phyloP scores from a whole-genome alignment of 2,888 invertebrate species.

The Alsophila aescularia region DNA sequence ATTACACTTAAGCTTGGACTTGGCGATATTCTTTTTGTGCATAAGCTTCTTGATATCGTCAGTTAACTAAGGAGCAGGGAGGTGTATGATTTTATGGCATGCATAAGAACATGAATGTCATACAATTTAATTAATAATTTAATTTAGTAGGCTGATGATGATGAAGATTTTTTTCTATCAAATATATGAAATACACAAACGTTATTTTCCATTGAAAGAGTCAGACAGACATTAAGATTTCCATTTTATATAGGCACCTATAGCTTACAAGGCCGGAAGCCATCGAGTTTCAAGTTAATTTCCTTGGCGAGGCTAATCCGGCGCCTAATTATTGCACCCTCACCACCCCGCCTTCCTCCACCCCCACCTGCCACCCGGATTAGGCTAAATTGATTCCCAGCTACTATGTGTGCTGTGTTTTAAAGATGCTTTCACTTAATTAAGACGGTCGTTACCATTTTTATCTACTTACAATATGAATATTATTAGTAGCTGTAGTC shows the following conservation, averaged over 20 bases:
- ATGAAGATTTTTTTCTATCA: too few species aligned
- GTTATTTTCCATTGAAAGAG: neutral
- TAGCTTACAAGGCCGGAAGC: slow-evolving; percentile 37
- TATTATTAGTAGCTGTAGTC: too few species aligned
- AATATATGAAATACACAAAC: neutral
- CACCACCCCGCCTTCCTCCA: slow-evolving; percentile 24
- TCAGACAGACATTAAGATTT: neutral
- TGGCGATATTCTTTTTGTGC: too few species aligned
- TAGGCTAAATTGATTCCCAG: slow-evolving; percentile 33
- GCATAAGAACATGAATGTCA: too few species aligned
- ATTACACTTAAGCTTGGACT: too few species aligned
- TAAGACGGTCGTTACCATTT: neutral
- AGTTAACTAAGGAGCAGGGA: too few species aligned
- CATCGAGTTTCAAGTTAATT: slow-evolving; percentile 74
- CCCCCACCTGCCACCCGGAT: slow-evolving; percentile 27
- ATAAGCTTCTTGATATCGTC: too few species aligned
- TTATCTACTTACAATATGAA: too few species aligned
- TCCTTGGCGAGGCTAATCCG: slow-evolving; percentile 71
- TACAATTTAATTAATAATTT: too few species aligned
- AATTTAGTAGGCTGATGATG: too few species aligned
- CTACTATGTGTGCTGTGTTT: slow-evolving; percentile 16
- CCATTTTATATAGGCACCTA: neutral
- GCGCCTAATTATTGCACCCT: slow-evolving; percentile 72
- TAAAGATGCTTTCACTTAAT: slow-evolving; percentile 15
- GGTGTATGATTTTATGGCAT: too few species aligned